Evolutionary conservation across 2,888 invertebrate genomes (phyloP), one percentile per base, ranked within the genome.

Genomic region (Clitarchus hookeri): DNA sequence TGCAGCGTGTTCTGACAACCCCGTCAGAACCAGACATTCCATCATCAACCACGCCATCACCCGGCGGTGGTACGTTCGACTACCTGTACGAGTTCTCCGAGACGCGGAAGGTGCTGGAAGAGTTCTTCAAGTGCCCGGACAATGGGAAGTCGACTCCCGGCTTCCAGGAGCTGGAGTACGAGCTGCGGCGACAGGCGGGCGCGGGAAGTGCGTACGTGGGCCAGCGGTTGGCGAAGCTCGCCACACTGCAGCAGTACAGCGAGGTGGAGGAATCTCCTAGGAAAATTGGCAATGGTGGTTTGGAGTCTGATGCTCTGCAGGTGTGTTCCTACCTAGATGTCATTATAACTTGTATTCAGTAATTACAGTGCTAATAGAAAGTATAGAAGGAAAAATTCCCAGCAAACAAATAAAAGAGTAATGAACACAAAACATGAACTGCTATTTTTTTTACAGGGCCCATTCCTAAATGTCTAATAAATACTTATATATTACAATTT

Each of bases 11-110:
- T 19, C 77, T 88, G 83, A 86, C 88, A 1, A 84, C 88, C 6
- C 83, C 86, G 16, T 77, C 86, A 19, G 88, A 88, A 26, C 48
- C 84, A 48, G 83, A 77, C 25, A 25, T 79, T 27, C 87, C 86
- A 8, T 27, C 83, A 27, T 85, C 87, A 48, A 84, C 86, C 26
- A 85, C 87, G 44, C 92, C 93, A 16, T 92, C 93, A 19, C 92
- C 92, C 90, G 91, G 86, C 91, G 93, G 77, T 90, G 93, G 93
- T 87, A 96, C 97, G 65, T 97, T 97, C 91, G 97, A 97, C 92
- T 97, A 97, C 92, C 92, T 97, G 88, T 97, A 97, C 91, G 98
- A 98, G 92, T 97, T 97, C 92, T 97, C 97, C 0, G 97, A 98
- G 92, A 98, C 98, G 44, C 93, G 97, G 88, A 97, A 97, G 92